Conservation (phyloP, 2,797 vertebrate species). For the Gadopsis bispinosus region DNA sequence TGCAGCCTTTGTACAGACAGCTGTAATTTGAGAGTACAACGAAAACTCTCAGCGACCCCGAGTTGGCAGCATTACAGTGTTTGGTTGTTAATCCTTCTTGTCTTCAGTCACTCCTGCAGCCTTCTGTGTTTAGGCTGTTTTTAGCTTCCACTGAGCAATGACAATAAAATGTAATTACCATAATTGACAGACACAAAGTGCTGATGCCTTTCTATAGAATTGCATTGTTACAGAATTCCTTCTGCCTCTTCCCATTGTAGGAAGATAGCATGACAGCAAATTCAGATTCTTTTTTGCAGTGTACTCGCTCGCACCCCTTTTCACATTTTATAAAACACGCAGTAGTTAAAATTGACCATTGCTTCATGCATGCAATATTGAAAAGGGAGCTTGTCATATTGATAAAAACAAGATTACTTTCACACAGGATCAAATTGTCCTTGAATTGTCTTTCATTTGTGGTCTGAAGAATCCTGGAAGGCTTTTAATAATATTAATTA, state of each 20-base stretch:
- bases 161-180: not conserved
- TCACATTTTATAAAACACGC: not conserved
- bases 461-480: too few relatives aligned
- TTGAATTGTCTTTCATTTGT: not conserved
- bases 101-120: too few relatives aligned
- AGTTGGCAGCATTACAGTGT: not conserved
- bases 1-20: not conserved
- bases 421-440: not conserved
- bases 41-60: not conserved
- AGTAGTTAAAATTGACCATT: not conserved
- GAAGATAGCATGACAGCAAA: not conserved
- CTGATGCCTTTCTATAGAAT: too few relatives aligned
- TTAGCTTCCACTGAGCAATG: too few relatives aligned
- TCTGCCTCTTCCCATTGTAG: not conserved
- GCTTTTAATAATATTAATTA: not conserved
- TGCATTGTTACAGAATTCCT: not conserved
- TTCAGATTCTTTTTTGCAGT: not conserved
- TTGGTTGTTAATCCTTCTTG: not conserved
- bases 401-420: not conserved
- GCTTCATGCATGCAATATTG: constrained; percentile 1
- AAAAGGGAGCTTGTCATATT: not conserved
- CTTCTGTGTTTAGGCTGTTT: not conserved
- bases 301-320: not conserved
- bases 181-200: not conserved
- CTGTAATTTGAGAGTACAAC: not conserved